phyloP scores from a whole-genome alignment of 2,797 vertebrate species.

The Brachyrhaphis roseni region DNA sequence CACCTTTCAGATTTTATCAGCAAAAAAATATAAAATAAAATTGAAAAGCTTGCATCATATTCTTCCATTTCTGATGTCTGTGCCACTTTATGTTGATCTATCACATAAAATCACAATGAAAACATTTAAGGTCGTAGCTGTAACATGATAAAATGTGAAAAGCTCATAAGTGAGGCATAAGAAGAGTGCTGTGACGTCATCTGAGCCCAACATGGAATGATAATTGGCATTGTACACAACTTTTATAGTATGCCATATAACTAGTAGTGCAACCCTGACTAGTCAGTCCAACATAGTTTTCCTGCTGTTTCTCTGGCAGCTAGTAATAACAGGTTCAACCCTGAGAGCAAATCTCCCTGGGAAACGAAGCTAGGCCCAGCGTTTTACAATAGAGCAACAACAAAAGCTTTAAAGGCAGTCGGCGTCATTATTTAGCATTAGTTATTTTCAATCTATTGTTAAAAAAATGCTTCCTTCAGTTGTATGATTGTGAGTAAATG shows the following conservation, averaged over 20 bases:
- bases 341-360: not conserved
- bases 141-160: not conserved
- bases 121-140: not conserved
- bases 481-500: not conserved
- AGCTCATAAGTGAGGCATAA: not conserved
- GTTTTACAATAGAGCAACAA: constrained; percentile 12
- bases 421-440: not conserved
- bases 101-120: not conserved
- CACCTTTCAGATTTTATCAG: not conserved
- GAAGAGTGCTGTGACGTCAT: not conserved
- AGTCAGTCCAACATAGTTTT: constrained; percentile 20
- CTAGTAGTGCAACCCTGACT: constrained; percentile 35
- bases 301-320: constrained; percentile 14
- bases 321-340: constrained; percentile 14
- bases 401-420: not conserved
- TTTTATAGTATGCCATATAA: constrained; percentile 21
- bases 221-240: not conserved
- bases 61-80: not conserved
- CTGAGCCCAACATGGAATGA: not conserved
- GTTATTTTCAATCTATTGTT: not conserved
- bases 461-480: not conserved
- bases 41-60: not conserved
- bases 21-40: not conserved
- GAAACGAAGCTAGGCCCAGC: constrained; percentile 12
- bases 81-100: not conserved